Evolutionary conservation across 2,113 vertebrate genomes (phyloP), one percentile per base, ranked within the genome.

Genomic region (Dasyurus viverrinus): DNA sequence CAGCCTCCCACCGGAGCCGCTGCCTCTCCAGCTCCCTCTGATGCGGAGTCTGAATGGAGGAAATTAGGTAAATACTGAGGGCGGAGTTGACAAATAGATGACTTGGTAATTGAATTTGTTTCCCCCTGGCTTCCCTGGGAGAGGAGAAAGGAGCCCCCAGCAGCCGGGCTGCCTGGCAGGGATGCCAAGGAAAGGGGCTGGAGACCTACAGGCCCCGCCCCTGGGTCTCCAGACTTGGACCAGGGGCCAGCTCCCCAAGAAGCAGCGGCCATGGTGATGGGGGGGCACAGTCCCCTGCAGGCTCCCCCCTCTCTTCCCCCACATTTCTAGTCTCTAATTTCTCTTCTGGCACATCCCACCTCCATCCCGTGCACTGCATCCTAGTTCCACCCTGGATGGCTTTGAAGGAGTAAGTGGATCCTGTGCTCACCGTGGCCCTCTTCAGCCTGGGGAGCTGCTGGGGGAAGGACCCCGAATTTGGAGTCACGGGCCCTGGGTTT

Each of bases 1-100:
- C 68, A 22, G 36, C 25, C 68, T 76, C 68, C 68, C 60, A 36
- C 11, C 8, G 12, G 60, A 68, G 57, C 57, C 57, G n/a, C n/a
- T 2, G 12, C 30, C 30, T 68, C 60, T 36, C 68, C n/a, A 84
- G n/a, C 68, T 84, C 68, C 60, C 60, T 84, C n/a, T 2, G 68
- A 42, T 0, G 14, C 0, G 68, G 36, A 11, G 68, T 84, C 36
- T n/a, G 68, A 42, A 84, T 84, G 42, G 68, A 84, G 68, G n/a
- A 84, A 84, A 84, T 84, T 84, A 84, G n/a, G 68, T 84, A 84
- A 84, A 84, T 84, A 84, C n/a, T 42, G 68, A 84, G 68, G 68
- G 68, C 68, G 68, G 68, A 84, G 68, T 84, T 84, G 68, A 84
- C 68, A 42, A 84, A 84, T 84, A 84, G 68, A 84, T 76, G 68